phyloP scores from a whole-genome alignment of 2,113 vertebrate species.

The Tonatia bakeri region DNA sequence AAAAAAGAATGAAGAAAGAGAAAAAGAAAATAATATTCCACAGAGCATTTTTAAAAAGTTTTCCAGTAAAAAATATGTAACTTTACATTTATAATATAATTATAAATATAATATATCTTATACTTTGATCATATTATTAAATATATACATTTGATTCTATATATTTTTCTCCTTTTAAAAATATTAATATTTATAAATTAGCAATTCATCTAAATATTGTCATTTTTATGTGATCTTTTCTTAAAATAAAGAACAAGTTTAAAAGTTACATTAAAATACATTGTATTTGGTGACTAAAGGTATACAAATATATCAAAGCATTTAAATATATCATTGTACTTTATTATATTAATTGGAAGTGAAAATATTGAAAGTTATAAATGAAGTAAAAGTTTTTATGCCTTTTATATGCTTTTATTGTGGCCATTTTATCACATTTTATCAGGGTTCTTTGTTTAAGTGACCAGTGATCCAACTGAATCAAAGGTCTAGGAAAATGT shows the following conservation, averaged over 20 bases:
- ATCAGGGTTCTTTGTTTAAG: background rate
- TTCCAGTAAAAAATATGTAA: background rate
- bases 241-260: slow-evolving; percentile 8
- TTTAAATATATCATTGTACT: background rate
- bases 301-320: background rate
- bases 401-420: background rate
- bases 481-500: background rate
- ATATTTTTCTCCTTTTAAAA: background rate
- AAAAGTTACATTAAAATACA: background rate
- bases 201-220: background rate
- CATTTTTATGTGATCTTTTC: background rate
- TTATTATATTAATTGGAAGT: background rate
- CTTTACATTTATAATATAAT: background rate
- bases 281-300: background rate
- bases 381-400: background rate
- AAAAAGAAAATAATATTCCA: background rate
- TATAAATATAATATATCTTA: background rate
- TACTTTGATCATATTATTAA: background rate
- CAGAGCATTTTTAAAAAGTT: background rate
- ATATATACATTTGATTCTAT: background rate
- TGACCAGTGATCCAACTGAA: background rate
- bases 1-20: background rate
- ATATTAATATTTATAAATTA: slow-evolving; percentile 32
- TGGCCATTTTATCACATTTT: background rate
- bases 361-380: background rate